Percentiles rank a stretch among this genome's conserved stretches.
Evolutionary conservation across 1,140 invertebrate genomes (phyloP).

Genomic region (Drosophila bocki): DNA sequence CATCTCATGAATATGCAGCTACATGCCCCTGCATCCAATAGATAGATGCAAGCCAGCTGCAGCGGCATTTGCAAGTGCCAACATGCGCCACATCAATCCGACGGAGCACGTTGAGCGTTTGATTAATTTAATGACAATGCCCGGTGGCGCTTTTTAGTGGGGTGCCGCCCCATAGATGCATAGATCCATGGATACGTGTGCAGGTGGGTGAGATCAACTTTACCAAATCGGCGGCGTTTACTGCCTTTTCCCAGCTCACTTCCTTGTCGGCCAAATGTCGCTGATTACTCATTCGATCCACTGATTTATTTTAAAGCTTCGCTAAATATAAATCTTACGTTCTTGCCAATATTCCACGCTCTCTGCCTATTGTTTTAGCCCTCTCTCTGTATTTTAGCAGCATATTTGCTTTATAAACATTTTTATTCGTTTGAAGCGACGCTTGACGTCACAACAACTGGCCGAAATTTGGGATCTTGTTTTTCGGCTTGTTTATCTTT

Average conservation of each 20-base stretch:
- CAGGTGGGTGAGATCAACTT: constrained; percentile 49
- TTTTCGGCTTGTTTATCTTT: constrained; percentile 21
- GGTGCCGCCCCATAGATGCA: constrained; percentile 37
- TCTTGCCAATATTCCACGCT: constrained; percentile 15
- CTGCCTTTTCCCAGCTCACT: constrained; percentile 6
- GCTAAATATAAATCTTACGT: constrained; percentile 36
- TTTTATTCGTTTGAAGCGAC: constrained; percentile 22
- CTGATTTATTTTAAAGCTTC: constrained; percentile 28
- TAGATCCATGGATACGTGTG: background rate
- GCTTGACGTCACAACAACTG: constrained; percentile 55
- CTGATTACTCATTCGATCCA: constrained; percentile 28
- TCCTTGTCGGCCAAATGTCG: constrained; percentile 9
- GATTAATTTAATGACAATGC: constrained; percentile 81
- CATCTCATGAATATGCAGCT: constrained; percentile 18
- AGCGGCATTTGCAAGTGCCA: constrained; percentile 73
- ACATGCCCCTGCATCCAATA: constrained; percentile 44
- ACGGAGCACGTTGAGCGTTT: constrained; percentile 69
- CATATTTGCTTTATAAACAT: constrained; percentile 59
- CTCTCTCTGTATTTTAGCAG: constrained; percentile 53
- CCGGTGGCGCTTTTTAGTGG: constrained; percentile 57
- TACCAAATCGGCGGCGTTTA: background rate
- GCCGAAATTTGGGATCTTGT: constrained; percentile 21
- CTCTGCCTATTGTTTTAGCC: constrained; percentile 47
- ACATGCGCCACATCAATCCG: constrained; percentile 60
- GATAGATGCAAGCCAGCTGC: constrained; percentile 47